phyloP scores from a whole-genome alignment of 2,113 vertebrate species.

The Phalacrocorax aristotelis region DNA sequence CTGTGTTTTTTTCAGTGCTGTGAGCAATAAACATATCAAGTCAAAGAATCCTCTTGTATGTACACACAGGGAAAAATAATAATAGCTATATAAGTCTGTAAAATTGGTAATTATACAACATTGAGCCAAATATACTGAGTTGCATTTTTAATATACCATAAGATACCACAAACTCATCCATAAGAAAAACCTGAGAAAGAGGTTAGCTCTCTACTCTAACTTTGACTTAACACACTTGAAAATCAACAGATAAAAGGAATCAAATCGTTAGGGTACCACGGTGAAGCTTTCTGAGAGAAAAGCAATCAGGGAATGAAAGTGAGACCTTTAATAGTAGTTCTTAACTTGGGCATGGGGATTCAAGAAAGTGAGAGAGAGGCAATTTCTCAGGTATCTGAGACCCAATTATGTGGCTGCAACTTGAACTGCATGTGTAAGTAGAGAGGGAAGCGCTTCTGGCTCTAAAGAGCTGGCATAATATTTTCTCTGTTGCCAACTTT shows the following conservation, averaged over 20 bases:
- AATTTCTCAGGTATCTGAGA: slow-evolving; percentile 26
- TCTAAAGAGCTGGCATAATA: slow-evolving; percentile 2
- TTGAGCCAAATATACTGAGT: not conserved
- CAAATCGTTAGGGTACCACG: slow-evolving; percentile 12
- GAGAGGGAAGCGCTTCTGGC: not conserved
- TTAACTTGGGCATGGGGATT: slow-evolving; percentile 15
- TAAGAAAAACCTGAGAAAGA: not conserved
- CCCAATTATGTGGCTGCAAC: slow-evolving; percentile 22
- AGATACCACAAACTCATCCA: not conserved
- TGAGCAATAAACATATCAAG: not conserved
- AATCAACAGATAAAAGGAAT: slow-evolving; percentile 34
- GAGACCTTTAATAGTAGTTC: slow-evolving; percentile 41
- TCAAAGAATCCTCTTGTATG: not conserved
- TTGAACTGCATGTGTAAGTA: slow-evolving; percentile 39
- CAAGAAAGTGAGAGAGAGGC: not conserved
- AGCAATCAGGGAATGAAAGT: slow-evolving; percentile 29
- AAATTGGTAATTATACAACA: not conserved
- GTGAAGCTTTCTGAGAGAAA: slow-evolving; percentile 18
- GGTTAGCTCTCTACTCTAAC: not conserved
- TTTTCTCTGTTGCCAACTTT: not conserved
- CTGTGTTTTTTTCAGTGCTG: not conserved
- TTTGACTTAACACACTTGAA: slow-evolving; percentile 24
- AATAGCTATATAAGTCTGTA: not conserved
- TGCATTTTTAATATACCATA: not conserved
- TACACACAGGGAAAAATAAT: not conserved